Evolutionary conservation across 2,888 invertebrate genomes (phyloP), one percentile per base, ranked within the genome.

Genomic region (Oxycera nigricornis): DNA sequence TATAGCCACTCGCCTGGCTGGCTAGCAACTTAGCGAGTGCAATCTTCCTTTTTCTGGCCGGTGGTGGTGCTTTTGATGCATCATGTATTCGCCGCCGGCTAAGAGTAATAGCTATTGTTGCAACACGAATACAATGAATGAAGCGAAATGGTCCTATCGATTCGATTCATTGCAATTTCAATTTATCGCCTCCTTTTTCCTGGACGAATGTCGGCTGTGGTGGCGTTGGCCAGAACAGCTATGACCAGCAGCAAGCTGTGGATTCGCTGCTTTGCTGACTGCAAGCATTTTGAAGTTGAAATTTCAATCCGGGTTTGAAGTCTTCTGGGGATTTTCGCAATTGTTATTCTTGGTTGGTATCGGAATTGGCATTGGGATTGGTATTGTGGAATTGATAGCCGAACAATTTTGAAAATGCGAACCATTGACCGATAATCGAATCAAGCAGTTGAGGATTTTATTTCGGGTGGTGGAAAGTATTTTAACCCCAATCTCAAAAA

Each of bases 81-180:
- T 65, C 65, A n/a, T 65, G 41, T 39, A 65, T 24, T 65, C 41
- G 65, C 41, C 41, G n/a, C 24, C 14, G 65, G 39, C 41, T 24
- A 39, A 17, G n/a, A 65, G 41, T 65, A 65, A 65, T 65, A 65
- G 65, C 41, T 41, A 65, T 65, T 65, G 65, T 65, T 65, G 65
- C 65, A 65, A 65, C 65, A 65, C 65, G 65, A 65, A 65, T 41
- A 65, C 65, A 65, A 65, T 65, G 65, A 41, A 24, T 65, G 65
- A 31, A 70, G 55, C 14, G 52, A 50, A 70, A 70, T 70, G 31
- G 55, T 22, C 70, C 70, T 55, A 70, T 70, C 70, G 70, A 52
- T 70, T 70, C 70, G 70, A 52, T 70, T 70, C 70, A 70, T 70
- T 70, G 70, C 70, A 70, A 70, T 70, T 70, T 70, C 70, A 52